Evolutionary conservation across 2,797 vertebrate genomes (phyloP), one percentile per base, ranked within the genome.

Genomic region (Hydrophis major): DNA sequence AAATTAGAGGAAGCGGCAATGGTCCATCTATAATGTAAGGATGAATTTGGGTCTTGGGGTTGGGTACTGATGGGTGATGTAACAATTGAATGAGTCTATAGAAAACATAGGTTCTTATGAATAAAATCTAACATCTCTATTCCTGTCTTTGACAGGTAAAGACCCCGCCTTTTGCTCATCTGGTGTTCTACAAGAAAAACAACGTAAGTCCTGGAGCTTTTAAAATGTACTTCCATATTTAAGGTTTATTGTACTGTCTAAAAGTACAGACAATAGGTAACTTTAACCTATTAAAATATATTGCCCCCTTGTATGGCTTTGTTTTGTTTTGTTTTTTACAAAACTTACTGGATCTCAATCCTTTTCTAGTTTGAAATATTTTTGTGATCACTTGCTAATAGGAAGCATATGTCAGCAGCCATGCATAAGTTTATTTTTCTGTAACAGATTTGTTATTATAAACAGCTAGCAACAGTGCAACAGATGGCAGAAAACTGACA

Each of bases 161-260:
- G 96, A 96, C 28, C 89, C 95, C 92, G 14, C 89, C 2, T 95
- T 96, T 94, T 96, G 94, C 86, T 95, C 96, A 13, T 96, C 96
- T 53, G 94, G 94, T 8, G 91, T 96, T 89, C 93, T 96, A 7
- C 95, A 96, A 69, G 96, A 96, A 87, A 96, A 97, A 25, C 96
- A 97, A 91, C 66, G 95, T 97, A 92, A 96, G 96, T 94, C 91
- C 42, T 83, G 89, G 11, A 92, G 88, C 1, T 92, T 93, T 32
- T 14, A 60, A 59, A 60, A 88, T 22, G 20, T n/a, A 61, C 69
- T 27, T n/a, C 11, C 12, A 61, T 14, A 4, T n/a, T 18, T 47
- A 18, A 50, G 20, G 8, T 32, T 92, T 37, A 7, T 47, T 50
- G 11, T 63, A 10, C 56, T 83, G 63, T 53, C 14, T 91, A 57